Conservation (phyloP, 1,140 invertebrate species). For the Pissodes strobi region DNA sequence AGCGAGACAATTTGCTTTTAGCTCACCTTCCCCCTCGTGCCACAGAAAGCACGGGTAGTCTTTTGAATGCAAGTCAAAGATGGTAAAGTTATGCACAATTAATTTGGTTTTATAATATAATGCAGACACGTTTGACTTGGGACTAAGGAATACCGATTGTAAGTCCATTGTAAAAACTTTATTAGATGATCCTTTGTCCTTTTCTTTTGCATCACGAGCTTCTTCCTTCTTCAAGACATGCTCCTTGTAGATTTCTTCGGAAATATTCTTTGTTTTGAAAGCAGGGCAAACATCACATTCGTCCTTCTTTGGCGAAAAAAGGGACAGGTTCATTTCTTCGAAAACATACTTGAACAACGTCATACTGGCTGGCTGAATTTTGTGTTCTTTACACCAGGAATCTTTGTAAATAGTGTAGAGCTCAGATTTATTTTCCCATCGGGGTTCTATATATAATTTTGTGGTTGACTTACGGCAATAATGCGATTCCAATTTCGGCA, state of each 20-base stretch:
- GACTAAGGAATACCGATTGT: slow-evolving; percentile 26
- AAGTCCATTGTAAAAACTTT: slow-evolving; percentile 28
- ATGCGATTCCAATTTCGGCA: slow-evolving; percentile 48
- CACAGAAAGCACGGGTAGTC: slow-evolving; percentile 26
- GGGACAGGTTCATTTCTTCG: slow-evolving; percentile 28
- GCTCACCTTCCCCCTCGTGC: slow-evolving; percentile 26
- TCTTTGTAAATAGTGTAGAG: slow-evolving; percentile 43
- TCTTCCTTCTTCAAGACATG: slow-evolving; percentile 30
- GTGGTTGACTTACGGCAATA: slow-evolving; percentile 42
- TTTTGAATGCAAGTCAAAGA: slow-evolving; percentile 17
- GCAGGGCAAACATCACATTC: slow-evolving; percentile 31
- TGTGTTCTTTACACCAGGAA: slow-evolving; percentile 29
- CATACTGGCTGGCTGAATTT: slow-evolving; percentile 9
- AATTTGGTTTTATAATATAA: slow-evolving; percentile 28
- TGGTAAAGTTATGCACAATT: slow-evolving; percentile 29
- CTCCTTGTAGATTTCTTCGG: slow-evolving; percentile 17
- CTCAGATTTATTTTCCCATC: slow-evolving; percentile 42
- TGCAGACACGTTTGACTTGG: slow-evolving; percentile 32
- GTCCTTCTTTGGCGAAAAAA: slow-evolving; percentile 34
- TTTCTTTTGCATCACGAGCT: slow-evolving; percentile 34
- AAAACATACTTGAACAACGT: slow-evolving; percentile 12
- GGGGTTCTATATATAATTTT: slow-evolving; percentile 45
- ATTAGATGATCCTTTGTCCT: slow-evolving; percentile 29
- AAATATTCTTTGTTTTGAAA: slow-evolving; percentile 31
- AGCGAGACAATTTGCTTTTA: slow-evolving; percentile 16